Evolutionary conservation across 2,888 invertebrate species (phyloP), one percentile per base, ranked within the genome.

Genomic region (Phengaris arion): DNA sequence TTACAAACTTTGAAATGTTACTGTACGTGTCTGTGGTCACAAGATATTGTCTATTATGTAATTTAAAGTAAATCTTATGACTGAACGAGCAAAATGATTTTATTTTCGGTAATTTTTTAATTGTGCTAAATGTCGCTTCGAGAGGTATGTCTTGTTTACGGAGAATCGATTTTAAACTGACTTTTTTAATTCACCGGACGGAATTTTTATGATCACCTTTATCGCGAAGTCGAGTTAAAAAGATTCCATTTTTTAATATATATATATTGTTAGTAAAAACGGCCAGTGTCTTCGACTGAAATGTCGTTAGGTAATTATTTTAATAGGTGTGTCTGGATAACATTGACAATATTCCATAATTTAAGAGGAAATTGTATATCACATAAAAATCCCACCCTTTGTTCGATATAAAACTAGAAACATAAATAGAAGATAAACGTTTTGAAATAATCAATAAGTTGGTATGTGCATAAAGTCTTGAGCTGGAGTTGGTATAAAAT

Each of bases 1-100:
- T 57, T 15, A 59, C 59, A 22, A 59, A 59, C 22, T 52, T 82
- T 83, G 78, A 76, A 77, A 75, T 77, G 79, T 76, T 77, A 76
- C 55, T 52, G 72, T 35, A 70, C 13, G 35, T 69, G 68, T 69
- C 59, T 74, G 72, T 78, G 86, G 88, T 90, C 89, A 89, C 89
- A 89, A 89, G 86, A 86, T 89, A 86, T 85, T 88, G 85, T 86
- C 83, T 85, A 84, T 76, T 77, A 76, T 78, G 76, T 78, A 78
- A 78, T 76, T 77, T 68, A 75, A 76, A 78, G 73, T 77, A 72
- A 78, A 77, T 80, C 75, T 78, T 79, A 80, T 78, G 78, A 80
- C 80, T 79, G 78, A 79, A 77, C 78, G 77, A 77, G 77, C 79
- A 77, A 78, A 78, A 77, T 78, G 76, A 74, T 74, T 75, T 73